Conservation (phyloP, 2,888 invertebrate species). For the Drosophila multiciliata region DNA sequence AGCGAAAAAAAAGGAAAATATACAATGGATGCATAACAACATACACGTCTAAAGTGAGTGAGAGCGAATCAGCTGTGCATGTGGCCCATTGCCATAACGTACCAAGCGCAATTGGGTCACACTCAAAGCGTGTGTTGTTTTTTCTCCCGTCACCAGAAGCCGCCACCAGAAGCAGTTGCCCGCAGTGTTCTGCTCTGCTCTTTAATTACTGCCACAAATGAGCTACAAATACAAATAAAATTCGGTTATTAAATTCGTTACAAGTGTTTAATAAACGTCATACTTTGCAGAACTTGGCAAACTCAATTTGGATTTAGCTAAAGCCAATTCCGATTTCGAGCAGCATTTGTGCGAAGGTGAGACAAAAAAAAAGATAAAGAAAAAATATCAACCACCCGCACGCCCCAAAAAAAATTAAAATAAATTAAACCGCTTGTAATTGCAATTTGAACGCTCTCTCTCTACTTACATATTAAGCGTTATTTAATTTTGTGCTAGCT, state of each 20-base stretch:
- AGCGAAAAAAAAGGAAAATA: neutral
- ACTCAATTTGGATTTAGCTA: constrained; percentile 77
- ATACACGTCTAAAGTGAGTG: constrained; percentile 9
- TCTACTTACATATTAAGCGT: constrained; percentile 1
- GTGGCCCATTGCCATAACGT: constrained; percentile 41
- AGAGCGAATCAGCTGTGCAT: constrained; percentile 56
- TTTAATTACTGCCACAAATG: constrained; percentile 26
- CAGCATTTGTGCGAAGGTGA: constrained; percentile 83
- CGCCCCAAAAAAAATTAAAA: constrained; percentile 22
- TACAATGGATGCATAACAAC: constrained; percentile 40
- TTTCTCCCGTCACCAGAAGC: constrained; percentile 45
- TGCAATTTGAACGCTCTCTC: constrained; percentile 11
- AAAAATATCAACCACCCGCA: constrained; percentile 5
- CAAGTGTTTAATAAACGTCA: constrained; percentile 25
- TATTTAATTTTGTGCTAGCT: constrained; percentile 39
- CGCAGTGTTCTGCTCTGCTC: constrained; percentile 38
- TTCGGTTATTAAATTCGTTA: constrained; percentile 27
- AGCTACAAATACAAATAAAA: constrained; percentile 8
- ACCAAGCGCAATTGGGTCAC: constrained; percentile 54
- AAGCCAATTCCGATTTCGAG: constrained; percentile 79
- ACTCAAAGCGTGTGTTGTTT: constrained; percentile 59
- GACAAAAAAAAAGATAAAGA: constrained; percentile 8
- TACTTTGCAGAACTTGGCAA: constrained; percentile 77
- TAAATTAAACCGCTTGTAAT: constrained; percentile 19
- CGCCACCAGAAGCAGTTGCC: constrained; percentile 54